Evolutionary conservation across 37 sponge, comb jelly and placozoan genomes (phyloP), one percentile per base, ranked within the genome.

Genomic region (Axinella damicornis): DNA sequence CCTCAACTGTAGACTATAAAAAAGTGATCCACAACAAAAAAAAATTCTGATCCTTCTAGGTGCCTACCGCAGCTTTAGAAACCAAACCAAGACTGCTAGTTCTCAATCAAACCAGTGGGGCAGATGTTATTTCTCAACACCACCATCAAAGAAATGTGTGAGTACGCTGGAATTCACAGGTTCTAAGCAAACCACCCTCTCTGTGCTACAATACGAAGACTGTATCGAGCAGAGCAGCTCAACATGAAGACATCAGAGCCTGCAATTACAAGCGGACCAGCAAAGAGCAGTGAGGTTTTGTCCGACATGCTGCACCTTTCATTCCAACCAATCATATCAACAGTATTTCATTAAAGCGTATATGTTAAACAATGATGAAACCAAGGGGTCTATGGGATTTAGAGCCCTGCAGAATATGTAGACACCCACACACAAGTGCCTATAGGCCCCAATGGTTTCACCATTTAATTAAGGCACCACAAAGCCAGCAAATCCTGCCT

Each of bases 241-340:
- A 55, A 54, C 11, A 22, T 74, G 75, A 28, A 14, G 83, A 32
- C 83, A 82, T 57, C 22, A 73, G 71, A 58, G 73, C 71, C 6
- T 19, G 73, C 15, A 34, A 0, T 6, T 82, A 82, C 61, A 71
- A 71, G 15, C 2, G 70, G 9, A 35, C 70, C 22, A 55, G 40
- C 11, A 33, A 71, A 5, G 69, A 28, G 0, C 81, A 80, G 34
- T 57, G 69, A 27, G 53, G 53, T 16, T 2, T 31, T 80, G n/a
- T 66, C 81, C 24, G 55, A 65, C 53, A 67, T 65, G 2, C 54
- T 39, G 5, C 65, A 80, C 62, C 2, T 22, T 14, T 14, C 62
- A n/a, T n/a, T n/a, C n/a, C n/a, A n/a, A n/a, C n/a, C n/a, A n/a
- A n/a, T n/a, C n/a, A n/a, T n/a, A n/a, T n/a, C n/a, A n/a, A n/a